Conservation (phyloP, 2,113 vertebrate genomes). For the Ivindomyrus marchei region DNA sequence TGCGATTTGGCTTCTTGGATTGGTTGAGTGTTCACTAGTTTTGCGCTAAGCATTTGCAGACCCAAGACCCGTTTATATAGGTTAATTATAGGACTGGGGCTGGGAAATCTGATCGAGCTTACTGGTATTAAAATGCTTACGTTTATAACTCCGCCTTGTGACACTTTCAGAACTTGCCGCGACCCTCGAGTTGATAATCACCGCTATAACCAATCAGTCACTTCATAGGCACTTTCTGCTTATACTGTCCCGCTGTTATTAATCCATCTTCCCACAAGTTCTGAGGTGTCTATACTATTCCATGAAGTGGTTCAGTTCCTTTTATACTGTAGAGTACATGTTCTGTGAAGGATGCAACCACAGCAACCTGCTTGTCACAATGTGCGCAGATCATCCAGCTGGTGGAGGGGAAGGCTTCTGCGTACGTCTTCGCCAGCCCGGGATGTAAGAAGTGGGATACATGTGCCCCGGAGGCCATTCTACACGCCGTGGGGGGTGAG, state of each 20-base stretch:
- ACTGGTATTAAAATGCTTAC: too few species aligned
- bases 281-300: neutral
- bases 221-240: neutral
- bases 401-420: slow-evolving; percentile 90
- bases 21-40: too few species aligned
- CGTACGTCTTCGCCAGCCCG: slow-evolving; percentile 91
- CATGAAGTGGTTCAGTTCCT: too few species aligned
- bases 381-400: slow-evolving; percentile 82
- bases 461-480: slow-evolving; percentile 87
- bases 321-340: neutral
- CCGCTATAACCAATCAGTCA: neutral
- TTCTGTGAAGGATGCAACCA: neutral
- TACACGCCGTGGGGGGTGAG: slow-evolving; percentile 87
- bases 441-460: slow-evolving; percentile 99
- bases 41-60: too few species aligned
- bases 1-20: too few species aligned
- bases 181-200: too few species aligned
- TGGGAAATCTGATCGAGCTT: too few species aligned
- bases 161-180: too few species aligned
- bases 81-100: too few species aligned
- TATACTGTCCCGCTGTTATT: neutral
- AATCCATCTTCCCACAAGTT: neutral
- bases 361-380: neutral
- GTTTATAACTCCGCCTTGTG: too few species aligned
- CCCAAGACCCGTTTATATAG: too few species aligned